These are phyloP conservation scores for Sardina pilchardus DNA, from an alignment of 2,113 vertebrate species.

Conservation along the genomic window DNA sequence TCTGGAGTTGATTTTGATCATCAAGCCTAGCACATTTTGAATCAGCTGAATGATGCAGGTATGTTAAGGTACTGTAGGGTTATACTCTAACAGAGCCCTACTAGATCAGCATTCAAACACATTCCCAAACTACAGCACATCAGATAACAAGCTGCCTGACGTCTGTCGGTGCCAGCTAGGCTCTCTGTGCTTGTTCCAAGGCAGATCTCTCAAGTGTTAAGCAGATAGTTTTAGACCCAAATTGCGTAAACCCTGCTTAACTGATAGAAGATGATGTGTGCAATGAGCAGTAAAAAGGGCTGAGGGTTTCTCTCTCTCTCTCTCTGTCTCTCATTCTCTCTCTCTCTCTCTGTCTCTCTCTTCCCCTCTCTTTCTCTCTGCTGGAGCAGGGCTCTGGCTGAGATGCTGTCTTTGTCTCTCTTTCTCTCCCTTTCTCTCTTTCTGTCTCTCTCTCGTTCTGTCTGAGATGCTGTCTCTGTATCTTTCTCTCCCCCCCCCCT, in stretches of 20 bases:
- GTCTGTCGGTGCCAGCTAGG: not conserved
- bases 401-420: not conserved
- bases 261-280: too few species aligned
- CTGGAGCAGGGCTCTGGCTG: not conserved
- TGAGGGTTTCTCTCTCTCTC: too few species aligned
- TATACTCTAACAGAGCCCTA: not conserved
- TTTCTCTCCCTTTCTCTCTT: too few species aligned
- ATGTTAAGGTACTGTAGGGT: not conserved
- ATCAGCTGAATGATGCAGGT: not conserved
- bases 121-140: not conserved
- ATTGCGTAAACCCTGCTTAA: too few species aligned
- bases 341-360: constrained; percentile 30
- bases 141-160: not conserved
- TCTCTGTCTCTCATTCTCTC: too few species aligned
- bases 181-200: not conserved
- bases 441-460: too few species aligned
- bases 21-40: not conserved
- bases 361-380: not conserved
- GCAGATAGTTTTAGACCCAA: not conserved
- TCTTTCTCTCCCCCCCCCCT: too few species aligned
- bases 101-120: not conserved
- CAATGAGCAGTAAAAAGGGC: too few species aligned
- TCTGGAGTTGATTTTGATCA: too few species aligned
- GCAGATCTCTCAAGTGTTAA: not conserved
- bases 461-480: too few species aligned